These are phyloP conservation scores for Drosophila jambulina DNA, from an alignment of 1,140 invertebrate genomes.

Conservation along the genomic window DNA sequence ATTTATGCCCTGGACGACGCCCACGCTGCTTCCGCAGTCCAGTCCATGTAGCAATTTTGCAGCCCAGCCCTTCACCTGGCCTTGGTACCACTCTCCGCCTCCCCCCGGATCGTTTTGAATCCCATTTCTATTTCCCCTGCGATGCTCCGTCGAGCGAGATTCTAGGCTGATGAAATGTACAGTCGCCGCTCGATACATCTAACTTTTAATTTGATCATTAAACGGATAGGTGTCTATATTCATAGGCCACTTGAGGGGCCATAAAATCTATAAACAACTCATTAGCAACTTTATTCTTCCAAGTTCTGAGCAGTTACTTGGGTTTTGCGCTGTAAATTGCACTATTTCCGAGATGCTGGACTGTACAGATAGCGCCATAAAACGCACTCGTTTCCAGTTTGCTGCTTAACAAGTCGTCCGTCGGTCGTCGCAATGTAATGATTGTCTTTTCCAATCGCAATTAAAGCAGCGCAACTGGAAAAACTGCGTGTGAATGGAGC, in stretches of 20 bases:
- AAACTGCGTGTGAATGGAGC: constrained; percentile 62
- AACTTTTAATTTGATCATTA: background rate
- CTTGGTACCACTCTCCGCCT: constrained; percentile 25
- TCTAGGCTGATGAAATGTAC: constrained; percentile 30
- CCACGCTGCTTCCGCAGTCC: constrained; percentile 64
- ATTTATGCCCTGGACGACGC: constrained; percentile 49
- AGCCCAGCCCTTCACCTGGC: constrained; percentile 49
- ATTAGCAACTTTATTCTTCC: background rate
- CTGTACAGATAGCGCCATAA: constrained; percentile 27
- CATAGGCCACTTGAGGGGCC: background rate
- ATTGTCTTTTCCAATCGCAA: constrained; percentile 45
- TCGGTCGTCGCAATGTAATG: constrained; percentile 14
- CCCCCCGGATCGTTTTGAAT: background rate
- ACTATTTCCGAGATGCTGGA: background rate
- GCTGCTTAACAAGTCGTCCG: constrained; percentile 28
- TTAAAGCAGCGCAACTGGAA: constrained; percentile 50
- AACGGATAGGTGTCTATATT: background rate
- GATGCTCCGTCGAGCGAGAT: background rate
- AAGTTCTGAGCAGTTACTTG: background rate
- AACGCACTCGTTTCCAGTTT: constrained; percentile 47
- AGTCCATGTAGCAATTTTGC: background rate
- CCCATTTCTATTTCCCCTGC: constrained; percentile 7
- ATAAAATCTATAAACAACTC: background rate
- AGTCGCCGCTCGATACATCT: constrained; percentile 1
- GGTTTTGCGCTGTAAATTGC: background rate